phyloP scores from a whole-genome alignment of 2,797 vertebrate genomes.

The Enteromius unitaeniatus region DNA sequence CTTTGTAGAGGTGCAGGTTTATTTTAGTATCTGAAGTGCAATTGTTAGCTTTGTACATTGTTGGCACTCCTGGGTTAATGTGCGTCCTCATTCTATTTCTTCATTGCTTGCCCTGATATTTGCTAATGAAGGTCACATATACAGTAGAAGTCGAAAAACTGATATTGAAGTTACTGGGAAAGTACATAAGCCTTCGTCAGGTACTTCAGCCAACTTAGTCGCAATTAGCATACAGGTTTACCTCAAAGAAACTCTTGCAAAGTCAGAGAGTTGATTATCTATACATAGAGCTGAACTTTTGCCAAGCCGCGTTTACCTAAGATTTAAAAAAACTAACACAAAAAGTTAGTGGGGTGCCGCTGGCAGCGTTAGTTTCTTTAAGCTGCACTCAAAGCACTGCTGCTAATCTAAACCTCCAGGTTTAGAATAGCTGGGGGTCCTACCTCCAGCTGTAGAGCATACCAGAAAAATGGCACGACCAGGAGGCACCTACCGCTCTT shows the following conservation, averaged over 20 bases:
- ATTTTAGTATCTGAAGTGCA: background rate
- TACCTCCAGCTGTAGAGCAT: constrained; percentile 31
- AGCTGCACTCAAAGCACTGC: constrained; percentile 29
- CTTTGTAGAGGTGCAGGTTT: background rate
- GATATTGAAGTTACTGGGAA: background rate
- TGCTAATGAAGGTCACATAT: background rate
- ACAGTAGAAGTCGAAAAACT: background rate
- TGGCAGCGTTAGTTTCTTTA: constrained; percentile 47
- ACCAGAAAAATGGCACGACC: constrained; percentile 10
- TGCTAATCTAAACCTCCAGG: constrained; percentile 36
- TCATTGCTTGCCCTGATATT: background rate
- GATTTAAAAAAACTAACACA: constrained; percentile 31
- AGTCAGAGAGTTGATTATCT: constrained; percentile 21
- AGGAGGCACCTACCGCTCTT: constrained; percentile 17
- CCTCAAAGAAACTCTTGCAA: constrained; percentile 11
- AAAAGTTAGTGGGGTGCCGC: constrained; percentile 29
- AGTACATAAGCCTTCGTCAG: background rate
- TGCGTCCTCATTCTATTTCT: background rate
- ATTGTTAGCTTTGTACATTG: background rate
- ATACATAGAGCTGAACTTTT: constrained; percentile 31
- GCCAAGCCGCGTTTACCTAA: constrained; percentile 19
- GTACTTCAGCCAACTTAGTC: background rate
- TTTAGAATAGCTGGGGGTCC: constrained; percentile 49
- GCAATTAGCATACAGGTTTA: background rate
- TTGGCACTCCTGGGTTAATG: background rate